Evolutionary conservation across 2,888 invertebrate genomes (phyloP).

Genomic region (Pyralis farinalis): DNA sequence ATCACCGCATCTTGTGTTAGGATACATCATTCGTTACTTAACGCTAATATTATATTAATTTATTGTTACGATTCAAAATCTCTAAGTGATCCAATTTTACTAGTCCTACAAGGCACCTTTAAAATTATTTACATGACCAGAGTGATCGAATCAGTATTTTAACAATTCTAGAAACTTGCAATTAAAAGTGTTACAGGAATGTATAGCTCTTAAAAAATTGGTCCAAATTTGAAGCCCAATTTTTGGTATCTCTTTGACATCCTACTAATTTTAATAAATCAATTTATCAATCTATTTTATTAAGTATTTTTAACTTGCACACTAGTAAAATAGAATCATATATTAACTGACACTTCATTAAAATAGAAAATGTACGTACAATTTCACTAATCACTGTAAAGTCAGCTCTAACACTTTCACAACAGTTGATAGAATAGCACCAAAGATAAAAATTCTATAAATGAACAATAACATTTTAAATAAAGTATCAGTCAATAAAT

Average conservation of each 20-base stretch:
- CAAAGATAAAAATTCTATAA: conserved; percentile 21
- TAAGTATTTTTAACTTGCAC: conserved; percentile 32
- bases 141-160: no score
- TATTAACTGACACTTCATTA: conserved; percentile 46
- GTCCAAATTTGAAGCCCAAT: background rate
- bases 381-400: background rate
- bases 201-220: no score
- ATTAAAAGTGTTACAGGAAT: no score
- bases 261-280: conserved; percentile 3
- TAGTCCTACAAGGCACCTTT: conserved; percentile 25
- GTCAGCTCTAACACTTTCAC: conserved; percentile 8
- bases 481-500: conserved; percentile 50
- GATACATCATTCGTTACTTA: conserved; percentile 61
- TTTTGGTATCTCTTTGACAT: background rate
- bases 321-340: conserved; percentile 53
- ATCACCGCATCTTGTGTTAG: conserved; percentile 56
- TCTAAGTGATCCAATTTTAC: conserved; percentile 52
- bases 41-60: conserved; percentile 62
- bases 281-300: conserved; percentile 26
- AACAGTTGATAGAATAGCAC: conserved; percentile 32
- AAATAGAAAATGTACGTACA: conserved; percentile 6
- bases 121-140: conserved; percentile 5
- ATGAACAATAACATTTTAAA: conserved; percentile 23
- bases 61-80: conserved; percentile 59
- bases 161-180: no score